Percentiles rank a stretch among this genome's conserved stretches.
phyloP scores from a whole-genome alignment of 2,888 invertebrate genomes.

The Tortrix viridana region DNA sequence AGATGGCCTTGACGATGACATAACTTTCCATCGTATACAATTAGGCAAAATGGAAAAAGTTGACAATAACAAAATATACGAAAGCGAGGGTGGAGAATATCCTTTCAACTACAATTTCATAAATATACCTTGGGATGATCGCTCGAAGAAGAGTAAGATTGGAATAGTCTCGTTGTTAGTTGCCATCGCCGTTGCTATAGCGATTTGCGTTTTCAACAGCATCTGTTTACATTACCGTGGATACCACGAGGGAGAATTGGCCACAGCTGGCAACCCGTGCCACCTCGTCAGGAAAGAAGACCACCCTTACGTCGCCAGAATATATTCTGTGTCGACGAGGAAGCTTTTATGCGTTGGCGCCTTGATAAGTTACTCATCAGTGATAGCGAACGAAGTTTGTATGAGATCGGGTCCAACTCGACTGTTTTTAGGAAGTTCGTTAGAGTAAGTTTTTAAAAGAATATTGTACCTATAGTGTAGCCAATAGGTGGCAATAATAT shows the following conservation, averaged over 20 bases:
- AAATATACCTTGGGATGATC: conserved; percentile 70
- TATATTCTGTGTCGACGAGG: conserved; percentile 60
- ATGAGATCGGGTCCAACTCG: conserved; percentile 63
- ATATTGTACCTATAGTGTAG: not conserved
- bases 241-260: conserved; percentile 40
- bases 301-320: conserved; percentile 63
- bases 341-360: conserved; percentile 71
- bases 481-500: too few species aligned
- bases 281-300: conserved; percentile 61
- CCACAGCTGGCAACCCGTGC: conserved; percentile 56
- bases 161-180: conserved; percentile 59
- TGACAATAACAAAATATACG: conserved; percentile 57
- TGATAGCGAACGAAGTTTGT: conserved; percentile 66
- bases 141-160: conserved; percentile 63
- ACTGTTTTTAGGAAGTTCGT: conserved; percentile 58
- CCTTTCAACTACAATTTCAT: conserved; percentile 66
- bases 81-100: conserved; percentile 50
- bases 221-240: conserved; percentile 62
- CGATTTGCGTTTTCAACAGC: conserved; percentile 59
- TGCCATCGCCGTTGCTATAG: conserved; percentile 59
- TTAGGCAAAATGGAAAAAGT: conserved; percentile 48
- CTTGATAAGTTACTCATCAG: conserved; percentile 58
- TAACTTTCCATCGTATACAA: not conserved
- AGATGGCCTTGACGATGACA: conserved; percentile 19
- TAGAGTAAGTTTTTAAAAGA: conserved; percentile 56